A percentile compares a stretch with the other conserved stretches of the same genome.
phyloP scores from a whole-genome alignment of 2,113 vertebrate genomes.

The Strigops habroptila region DNA sequence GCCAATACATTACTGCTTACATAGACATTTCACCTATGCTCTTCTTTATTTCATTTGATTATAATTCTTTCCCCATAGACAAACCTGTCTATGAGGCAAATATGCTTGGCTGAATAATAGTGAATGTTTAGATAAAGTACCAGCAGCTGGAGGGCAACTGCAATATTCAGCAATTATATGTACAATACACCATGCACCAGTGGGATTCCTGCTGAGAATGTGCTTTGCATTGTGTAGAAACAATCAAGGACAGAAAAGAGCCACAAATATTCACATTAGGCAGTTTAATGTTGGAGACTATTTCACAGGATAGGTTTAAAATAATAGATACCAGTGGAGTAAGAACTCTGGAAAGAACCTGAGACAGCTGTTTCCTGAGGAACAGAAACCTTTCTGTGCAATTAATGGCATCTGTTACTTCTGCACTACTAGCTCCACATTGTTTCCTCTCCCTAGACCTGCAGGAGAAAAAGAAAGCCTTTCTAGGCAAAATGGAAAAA shows the following conservation, averaged over 20 bases:
- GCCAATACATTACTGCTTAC: background rate
- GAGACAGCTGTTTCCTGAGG: background rate
- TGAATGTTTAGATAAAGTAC: constrained; percentile 26
- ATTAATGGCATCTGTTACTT: constrained; percentile 25
- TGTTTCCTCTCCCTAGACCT: background rate
- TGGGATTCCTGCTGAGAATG: background rate
- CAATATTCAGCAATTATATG: constrained; percentile 27
- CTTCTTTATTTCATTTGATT: constrained; percentile 18
- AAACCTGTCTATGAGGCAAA: constrained; percentile 2
- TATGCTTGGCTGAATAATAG: background rate
- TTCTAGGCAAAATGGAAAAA: background rate
- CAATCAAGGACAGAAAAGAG: constrained; percentile 29
- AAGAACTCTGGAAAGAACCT: background rate
- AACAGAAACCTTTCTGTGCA: background rate
- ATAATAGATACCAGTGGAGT: background rate
- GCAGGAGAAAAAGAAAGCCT: background rate
- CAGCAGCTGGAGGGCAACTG: constrained; percentile 6
- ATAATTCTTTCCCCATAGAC: background rate
- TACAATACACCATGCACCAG: background rate
- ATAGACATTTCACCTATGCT: background rate
- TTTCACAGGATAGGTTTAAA: constrained; percentile 12
- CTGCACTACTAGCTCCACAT: constrained; percentile 16
- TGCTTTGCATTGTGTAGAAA: constrained; percentile 30
- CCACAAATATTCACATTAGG: constrained; percentile 5
- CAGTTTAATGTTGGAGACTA: background rate